Conservation (phyloP, 2,888 invertebrate genomes). For the Vannuccia rotundouncinata region DNA sequence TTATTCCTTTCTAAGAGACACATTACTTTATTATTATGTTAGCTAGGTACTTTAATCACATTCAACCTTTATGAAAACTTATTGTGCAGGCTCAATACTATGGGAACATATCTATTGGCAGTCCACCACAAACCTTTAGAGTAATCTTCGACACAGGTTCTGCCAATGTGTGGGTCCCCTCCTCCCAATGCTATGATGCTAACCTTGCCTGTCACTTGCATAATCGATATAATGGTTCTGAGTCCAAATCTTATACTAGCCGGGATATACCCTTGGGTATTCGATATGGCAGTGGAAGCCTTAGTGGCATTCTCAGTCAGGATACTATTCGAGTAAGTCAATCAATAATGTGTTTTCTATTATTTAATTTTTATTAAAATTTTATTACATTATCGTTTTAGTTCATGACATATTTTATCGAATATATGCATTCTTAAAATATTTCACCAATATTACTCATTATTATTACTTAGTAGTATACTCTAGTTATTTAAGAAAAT, state of each 20-base stretch:
- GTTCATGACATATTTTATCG: too few relatives aligned
- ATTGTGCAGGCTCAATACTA: conserved; percentile 80
- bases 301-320: conserved; percentile 86
- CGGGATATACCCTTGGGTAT: conserved; percentile 89
- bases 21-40: too few relatives aligned
- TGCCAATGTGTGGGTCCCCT: conserved; percentile 96
- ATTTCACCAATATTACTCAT: too few relatives aligned
- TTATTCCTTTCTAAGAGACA: too few relatives aligned
- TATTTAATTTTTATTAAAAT: too few relatives aligned
- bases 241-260: conserved; percentile 71
- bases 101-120: conserved; percentile 82
- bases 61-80: not conserved
- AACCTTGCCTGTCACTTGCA: conserved; percentile 85
- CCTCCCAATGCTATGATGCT: conserved; percentile 83
- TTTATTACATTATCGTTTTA: too few relatives aligned
- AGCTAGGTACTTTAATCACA: not conserved
- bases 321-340: conserved; percentile 67
- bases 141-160: conserved; percentile 98
- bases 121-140: conserved; percentile 81
- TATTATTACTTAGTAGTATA: too few relatives aligned
- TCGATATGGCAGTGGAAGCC: conserved; percentile 87
- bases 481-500: too few relatives aligned
- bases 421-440: too few relatives aligned
- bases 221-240: conserved; percentile 82
- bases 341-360: too few relatives aligned